Conservation (phyloP, 1,140 invertebrate species). For the Scaptomyza graminum region DNA sequence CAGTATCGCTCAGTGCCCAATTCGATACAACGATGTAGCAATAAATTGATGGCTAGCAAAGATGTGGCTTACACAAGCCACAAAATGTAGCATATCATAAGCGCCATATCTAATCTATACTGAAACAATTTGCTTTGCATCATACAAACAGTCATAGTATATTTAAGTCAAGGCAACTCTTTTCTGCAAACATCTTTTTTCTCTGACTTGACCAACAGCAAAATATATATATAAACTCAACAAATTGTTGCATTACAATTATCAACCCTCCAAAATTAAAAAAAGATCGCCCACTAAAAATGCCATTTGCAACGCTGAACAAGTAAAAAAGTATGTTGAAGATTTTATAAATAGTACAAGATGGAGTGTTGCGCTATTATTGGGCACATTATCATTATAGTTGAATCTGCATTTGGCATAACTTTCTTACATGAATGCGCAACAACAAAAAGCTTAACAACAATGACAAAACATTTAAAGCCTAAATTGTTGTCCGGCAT, state of each 20-base stretch:
- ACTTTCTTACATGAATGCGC: conserved; percentile 73
- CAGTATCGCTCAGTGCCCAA: not conserved
- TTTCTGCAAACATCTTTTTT: too few relatives aligned
- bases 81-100: conserved; percentile 15
- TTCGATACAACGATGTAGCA: conserved; percentile 3
- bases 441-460: conserved; percentile 27
- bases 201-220: conserved; percentile 32
- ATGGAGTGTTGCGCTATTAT: conserved; percentile 9
- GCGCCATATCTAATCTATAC: conserved; percentile 24
- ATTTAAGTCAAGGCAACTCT: conserved; percentile 26
- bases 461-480: conserved; percentile 50
- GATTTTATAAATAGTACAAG: not conserved
- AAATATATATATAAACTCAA: not conserved
- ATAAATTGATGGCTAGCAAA: not conserved
- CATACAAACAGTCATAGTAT: not conserved
- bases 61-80: conserved; percentile 19
- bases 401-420: conserved; percentile 73
- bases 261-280: conserved; percentile 2
- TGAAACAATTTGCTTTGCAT: conserved; percentile 29
- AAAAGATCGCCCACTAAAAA: conserved; percentile 29
- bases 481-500: conserved; percentile 49
- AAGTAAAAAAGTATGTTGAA: conserved; percentile 7
- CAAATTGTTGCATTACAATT: conserved; percentile 50
- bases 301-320: conserved; percentile 21
- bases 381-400: conserved; percentile 56